Evolutionary conservation across 2,888 invertebrate species (phyloP).

Genomic region (Acrobasis suavella): DNA sequence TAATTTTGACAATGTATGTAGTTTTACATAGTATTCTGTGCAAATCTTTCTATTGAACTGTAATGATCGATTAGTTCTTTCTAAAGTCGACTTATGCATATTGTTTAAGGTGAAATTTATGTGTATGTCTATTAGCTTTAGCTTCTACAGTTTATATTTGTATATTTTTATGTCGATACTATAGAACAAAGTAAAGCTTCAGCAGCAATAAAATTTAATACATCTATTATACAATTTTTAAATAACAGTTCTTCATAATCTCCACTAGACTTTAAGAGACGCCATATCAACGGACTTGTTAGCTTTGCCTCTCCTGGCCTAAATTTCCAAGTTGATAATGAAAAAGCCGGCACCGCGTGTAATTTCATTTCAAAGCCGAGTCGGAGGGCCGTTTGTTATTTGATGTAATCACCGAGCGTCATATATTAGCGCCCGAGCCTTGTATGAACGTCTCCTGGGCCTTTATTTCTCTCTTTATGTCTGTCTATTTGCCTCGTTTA

Average conservation of each 20-base stretch:
- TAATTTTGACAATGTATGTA: no score
- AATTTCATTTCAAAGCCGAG: conserved; percentile 68
- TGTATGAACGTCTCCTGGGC: conserved; percentile 19
- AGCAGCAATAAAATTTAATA: no score
- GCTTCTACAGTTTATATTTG: no score
- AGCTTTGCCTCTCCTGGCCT: conserved; percentile 55
- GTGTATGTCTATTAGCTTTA: no score
- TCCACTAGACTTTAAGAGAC: conserved; percentile 29
- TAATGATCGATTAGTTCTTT: no score
- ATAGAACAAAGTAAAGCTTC: no score
- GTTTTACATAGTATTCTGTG: no score
- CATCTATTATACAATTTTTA: no score
- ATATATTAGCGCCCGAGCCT: conserved; percentile 23
- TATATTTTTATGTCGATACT: no score
- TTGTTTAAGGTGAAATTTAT: no score
- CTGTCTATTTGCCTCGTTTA: conserved; percentile 3
- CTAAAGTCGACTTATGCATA: no score
- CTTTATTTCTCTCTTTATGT: conserved; percentile 9
- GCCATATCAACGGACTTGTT: conserved; percentile 40
- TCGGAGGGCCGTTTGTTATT: conserved; percentile 62
- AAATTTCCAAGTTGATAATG: conserved; percentile 67
- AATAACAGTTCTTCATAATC: conserved; percentile 19
- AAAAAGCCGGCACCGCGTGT: conserved; percentile 64
- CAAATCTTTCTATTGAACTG: no score
- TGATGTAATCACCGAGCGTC: conserved; percentile 29